Evolutionary conservation across 2,113 vertebrate species (phyloP).

Genomic region (Cnemophilus loriae): DNA sequence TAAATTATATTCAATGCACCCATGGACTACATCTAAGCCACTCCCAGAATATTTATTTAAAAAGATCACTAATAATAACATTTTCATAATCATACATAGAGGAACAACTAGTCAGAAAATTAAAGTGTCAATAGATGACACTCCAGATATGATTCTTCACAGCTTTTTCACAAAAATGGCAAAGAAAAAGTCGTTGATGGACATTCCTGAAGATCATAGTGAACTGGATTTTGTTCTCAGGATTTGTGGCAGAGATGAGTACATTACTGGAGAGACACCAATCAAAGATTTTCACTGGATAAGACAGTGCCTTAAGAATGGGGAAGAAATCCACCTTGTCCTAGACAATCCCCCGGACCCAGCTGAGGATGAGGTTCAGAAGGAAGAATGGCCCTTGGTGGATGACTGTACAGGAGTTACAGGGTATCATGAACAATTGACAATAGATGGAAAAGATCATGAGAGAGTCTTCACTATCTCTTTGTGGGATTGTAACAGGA

Average conservation of each 20-base stretch:
- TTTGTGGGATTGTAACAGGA: conserved; percentile 95
- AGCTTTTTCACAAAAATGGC: conserved; percentile 90
- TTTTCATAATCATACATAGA: conserved; percentile 90
- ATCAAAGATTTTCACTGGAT: conserved; percentile 94
- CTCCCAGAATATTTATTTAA: conserved; percentile 85
- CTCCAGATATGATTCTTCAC: conserved; percentile 83
- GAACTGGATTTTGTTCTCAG: conserved; percentile 90
- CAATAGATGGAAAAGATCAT: conserved; percentile 93
- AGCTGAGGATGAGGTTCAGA: conserved; percentile 83
- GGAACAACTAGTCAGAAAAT: conserved; percentile 89
- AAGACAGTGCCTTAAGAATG: conserved; percentile 90
- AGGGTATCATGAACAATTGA: conserved; percentile 93
- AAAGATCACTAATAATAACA: conserved; percentile 83
- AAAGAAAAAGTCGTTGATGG: conserved; percentile 88
- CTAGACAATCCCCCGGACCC: conserved; percentile 84
- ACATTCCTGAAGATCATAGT: conserved; percentile 81
- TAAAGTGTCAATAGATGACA: conserved; percentile 89
- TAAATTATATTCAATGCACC: conserved; percentile 92
- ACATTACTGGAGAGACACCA: conserved; percentile 85
- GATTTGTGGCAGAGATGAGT: conserved; percentile 94
- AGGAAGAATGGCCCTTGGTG: conserved; percentile 94
- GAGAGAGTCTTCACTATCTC: conserved; percentile 97
- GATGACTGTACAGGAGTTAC: conserved; percentile 95
- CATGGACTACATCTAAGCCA: conserved; percentile 87
- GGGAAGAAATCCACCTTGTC: conserved; percentile 93